phyloP scores from a whole-genome alignment of 2,888 invertebrate species.

The Melinaea marsaeus region DNA sequence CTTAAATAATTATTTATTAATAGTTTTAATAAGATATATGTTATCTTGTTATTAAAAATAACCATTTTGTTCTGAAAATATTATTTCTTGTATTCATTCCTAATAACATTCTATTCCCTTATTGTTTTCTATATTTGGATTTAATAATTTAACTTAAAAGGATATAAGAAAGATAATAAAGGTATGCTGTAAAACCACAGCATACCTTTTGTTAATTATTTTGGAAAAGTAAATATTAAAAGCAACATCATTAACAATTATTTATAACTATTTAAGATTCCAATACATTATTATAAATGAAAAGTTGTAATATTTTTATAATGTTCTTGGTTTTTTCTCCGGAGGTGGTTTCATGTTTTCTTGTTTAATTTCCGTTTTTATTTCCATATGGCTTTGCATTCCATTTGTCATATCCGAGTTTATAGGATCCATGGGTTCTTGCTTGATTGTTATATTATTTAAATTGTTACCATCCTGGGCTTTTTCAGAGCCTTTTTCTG shows the following conservation, averaged over 20 bases:
- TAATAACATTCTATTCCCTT: no score
- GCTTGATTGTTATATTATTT: conserved; percentile 68
- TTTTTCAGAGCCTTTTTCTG: conserved; percentile 62
- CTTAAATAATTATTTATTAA: conserved; percentile 6
- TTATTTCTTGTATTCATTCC: no score
- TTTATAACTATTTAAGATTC: neutral
- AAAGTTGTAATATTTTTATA: conserved; percentile 30
- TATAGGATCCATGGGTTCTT: conserved; percentile 70
- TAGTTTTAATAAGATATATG: no score
- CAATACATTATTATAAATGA: neutral
- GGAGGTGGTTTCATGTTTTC: conserved; percentile 93
- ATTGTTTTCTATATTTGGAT: no score
- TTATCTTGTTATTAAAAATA: no score
- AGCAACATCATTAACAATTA: neutral
- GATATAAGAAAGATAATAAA: no score
- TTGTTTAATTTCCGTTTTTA: conserved; percentile 83
- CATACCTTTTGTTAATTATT: no score
- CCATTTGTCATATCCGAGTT: conserved; percentile 66
- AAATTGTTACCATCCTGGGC: conserved; percentile 54
- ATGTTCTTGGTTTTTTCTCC: conserved; percentile 86
- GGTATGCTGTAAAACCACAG: no score
- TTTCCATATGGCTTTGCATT: conserved; percentile 71
- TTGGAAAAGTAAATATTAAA: no score
- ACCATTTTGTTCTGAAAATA: no score
- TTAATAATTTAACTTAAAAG: no score